Conservation (phyloP, 2,888 invertebrate genomes). For the Leptopilina drosophilae region DNA sequence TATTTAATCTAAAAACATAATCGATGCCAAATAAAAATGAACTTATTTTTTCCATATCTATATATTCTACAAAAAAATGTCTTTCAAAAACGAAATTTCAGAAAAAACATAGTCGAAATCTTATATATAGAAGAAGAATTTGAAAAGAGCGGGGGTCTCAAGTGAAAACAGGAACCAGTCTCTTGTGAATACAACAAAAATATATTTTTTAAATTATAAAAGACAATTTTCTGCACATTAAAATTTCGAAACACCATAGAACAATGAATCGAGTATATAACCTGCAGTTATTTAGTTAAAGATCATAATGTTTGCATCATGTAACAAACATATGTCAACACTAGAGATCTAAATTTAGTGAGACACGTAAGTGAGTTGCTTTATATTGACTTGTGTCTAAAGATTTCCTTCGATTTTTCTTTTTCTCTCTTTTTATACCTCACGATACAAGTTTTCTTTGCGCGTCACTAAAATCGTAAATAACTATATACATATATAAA, state of each 20-base stretch:
- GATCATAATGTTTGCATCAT: slow-evolving; percentile 11
- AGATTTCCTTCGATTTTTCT: slow-evolving; percentile 21
- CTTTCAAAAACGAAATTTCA: neutral
- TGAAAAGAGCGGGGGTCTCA: too few species aligned
- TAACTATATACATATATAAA: slow-evolving; percentile 3
- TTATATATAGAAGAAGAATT: neutral
- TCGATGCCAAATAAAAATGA: too few species aligned
- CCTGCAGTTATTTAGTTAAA: neutral
- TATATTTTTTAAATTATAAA: neutral
- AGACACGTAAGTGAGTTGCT: slow-evolving; percentile 26
- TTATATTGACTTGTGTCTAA: slow-evolving; percentile 31
- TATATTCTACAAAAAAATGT: neutral
- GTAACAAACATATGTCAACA: slow-evolving; percentile 18
- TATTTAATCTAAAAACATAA: too few species aligned
- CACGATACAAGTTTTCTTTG: slow-evolving; percentile 4
- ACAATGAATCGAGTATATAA: slow-evolving; percentile 16
- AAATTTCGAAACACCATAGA: slow-evolving; percentile 8
- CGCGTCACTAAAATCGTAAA: slow-evolving; percentile 28
- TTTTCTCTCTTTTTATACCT: neutral
- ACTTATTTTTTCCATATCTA: too few species aligned
- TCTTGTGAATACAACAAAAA: neutral
- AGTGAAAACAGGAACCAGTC: slow-evolving; percentile 25
- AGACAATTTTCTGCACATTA: neutral
- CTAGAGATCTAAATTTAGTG: slow-evolving; percentile 8
- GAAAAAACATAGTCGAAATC: neutral